phyloP scores from a whole-genome alignment of 2,113 vertebrate genomes.

The Ailuropoda melanoleuca region DNA sequence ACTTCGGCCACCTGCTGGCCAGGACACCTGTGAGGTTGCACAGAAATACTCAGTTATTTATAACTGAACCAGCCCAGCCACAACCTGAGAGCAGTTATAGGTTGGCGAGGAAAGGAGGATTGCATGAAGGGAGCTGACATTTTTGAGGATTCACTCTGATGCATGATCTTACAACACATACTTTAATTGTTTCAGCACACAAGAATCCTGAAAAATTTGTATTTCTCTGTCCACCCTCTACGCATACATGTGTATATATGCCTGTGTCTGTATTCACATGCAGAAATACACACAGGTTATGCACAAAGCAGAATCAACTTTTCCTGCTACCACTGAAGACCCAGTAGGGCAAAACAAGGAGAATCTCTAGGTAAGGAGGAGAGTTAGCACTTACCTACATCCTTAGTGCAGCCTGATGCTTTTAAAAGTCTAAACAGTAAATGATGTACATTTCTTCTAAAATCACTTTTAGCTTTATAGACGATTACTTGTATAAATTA shows the following conservation, averaged over 20 bases:
- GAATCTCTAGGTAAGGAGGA: not conserved
- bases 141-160: not conserved
- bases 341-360: not conserved
- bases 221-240: not conserved
- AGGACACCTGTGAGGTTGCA: not conserved
- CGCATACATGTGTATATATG: too few relatives aligned
- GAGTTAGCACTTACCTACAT: not conserved
- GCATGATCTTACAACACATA: not conserved
- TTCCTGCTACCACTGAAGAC: not conserved
- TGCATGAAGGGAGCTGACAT: not conserved
- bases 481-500: constrained; percentile 60
- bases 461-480: constrained; percentile 59
- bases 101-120: not conserved
- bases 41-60: not conserved
- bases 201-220: not conserved
- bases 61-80: not conserved
- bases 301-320: not conserved
- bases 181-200: not conserved
- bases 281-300: not conserved
- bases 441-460: constrained; percentile 41
- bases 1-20: not conserved
- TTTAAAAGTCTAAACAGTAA: constrained; percentile 47
- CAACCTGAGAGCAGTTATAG: not conserved
- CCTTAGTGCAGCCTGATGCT: not conserved
- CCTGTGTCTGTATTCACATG: not conserved